Base-by-base conservation (phyloP, 92 coral and sea anemone species). In the Palythoa heliodiscus region DNA sequence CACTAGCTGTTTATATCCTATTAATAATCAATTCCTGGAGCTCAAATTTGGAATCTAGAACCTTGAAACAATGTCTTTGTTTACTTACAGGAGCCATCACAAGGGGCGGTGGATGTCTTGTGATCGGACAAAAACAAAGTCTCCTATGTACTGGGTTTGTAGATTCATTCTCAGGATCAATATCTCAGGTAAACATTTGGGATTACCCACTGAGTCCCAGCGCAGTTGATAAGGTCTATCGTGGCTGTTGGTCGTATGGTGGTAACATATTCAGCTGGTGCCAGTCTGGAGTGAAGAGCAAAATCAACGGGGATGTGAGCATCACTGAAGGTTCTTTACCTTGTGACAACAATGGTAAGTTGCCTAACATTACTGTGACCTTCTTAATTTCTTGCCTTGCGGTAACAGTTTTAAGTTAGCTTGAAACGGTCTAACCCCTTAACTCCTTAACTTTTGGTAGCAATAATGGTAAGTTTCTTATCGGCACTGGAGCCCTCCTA, bases 171-270 rank as follows among this genome's bases (percentile, higher is more conserved):
- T 37, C 83, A 23, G 83, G 83, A 7, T 63, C 83, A 20, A 43
- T 79, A 79, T 63, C 83, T n/a, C 57, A 79, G 72, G 40, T 79
- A 37, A 79, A 79, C 72, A 16, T 79, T 73, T 79, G 83, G 83
- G 13, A 64, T 39, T 66, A 79, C 11, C 55, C 83, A 19, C 37
- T 79, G 54, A 40, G 83, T 64, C 39, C 83, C 71, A 38, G 40
- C 55, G 54, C 53, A 43, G 57, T 64, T 4, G 58, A 68, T 5
- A 63, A 79, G 22, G 72, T 79, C 14, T 64, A 40, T 71, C 54
- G 12, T 17, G 83, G 83, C 19, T 79, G 83, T 54, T 79, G 83
- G 83, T 19, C 83, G 39, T 79, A 79, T 16, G 72, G 83, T 61
- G 83, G 83, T 24, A 79, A 79, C 57, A 79, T 79, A 19, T 79